Evolutionary conservation across 2,888 invertebrate species (phyloP).

Genomic region (Blera fallax): DNA sequence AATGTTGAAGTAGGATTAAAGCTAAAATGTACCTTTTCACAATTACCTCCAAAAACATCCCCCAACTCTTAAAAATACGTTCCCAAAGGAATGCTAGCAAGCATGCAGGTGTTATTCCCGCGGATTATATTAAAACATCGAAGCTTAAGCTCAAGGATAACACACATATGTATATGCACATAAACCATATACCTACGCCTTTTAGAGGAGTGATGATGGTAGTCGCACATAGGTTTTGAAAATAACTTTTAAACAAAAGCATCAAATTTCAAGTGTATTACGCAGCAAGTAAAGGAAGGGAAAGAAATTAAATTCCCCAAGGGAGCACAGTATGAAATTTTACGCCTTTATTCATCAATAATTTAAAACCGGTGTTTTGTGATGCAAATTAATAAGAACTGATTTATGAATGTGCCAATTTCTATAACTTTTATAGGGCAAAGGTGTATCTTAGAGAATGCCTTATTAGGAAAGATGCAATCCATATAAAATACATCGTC

Average conservation of each 20-base stretch:
- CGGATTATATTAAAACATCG: conserved; percentile 15
- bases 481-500: not conserved
- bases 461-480: not conserved
- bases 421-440: not conserved
- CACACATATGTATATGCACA: not conserved
- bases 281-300: not conserved
- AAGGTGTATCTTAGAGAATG: not conserved
- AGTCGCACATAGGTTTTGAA: not conserved
- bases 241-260: conserved; percentile 9
- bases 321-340: not conserved
- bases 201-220: not conserved
- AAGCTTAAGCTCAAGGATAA: conserved; percentile 7
- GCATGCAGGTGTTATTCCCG: conserved; percentile 7
- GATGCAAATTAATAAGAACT: not conserved
- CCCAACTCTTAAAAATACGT: not conserved
- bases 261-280: conserved; percentile 6
- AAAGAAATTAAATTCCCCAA: not conserved
- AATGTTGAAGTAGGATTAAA: not conserved
- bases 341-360: conserved; percentile 9
- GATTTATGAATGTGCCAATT: not conserved
- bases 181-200: not conserved
- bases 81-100: not conserved
- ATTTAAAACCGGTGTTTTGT: not conserved
- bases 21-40: not conserved
- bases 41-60: not conserved